Evolutionary conservation across 2,113 vertebrate species (phyloP), one percentile per base, ranked within the genome.

Genomic region (Actenoides lindsayi): DNA sequence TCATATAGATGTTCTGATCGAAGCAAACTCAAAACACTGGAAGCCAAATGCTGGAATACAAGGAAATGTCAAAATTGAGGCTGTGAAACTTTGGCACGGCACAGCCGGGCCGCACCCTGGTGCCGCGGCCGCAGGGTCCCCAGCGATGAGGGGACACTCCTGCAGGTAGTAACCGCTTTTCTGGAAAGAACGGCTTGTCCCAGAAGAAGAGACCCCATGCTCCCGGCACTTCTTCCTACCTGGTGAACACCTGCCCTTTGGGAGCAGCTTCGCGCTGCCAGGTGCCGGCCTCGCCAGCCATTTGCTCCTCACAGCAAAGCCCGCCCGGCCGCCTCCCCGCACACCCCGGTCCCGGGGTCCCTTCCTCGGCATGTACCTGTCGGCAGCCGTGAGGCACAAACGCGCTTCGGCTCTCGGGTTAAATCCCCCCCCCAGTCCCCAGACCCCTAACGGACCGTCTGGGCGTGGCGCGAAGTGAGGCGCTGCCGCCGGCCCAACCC

Each of bases 91-190:
- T 65, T 2, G 5, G 2, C 2, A 0, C 7, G 59, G 71, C 50
- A 20, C n/a, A 35, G 9, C 41, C 42, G 15, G 10, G 2, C 6
- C 1, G 8, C 3, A 27, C 17, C n/a, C 21, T 37, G 6, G 19
- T 1, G 6, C 75, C 42, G 0, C 4, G 16, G 9, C 28, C 16
- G 5, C 2, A 12, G 28, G 0, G 30, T 56, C 28, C 37, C 46
- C 30, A 33, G 31, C 25, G 19, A 23, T 0, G 11, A 80, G 50
- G 35, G 3, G 6, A 24, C 2, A 12, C 48, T 83, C 51, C 31
- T 8, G 14, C 31, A 33, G 39, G 67, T 20, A 64, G 20, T 10
- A 53, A 23, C 28, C 2, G 8, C 62, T 25, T 31, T 63, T 31
- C 57, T 16, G 21, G 31, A 37, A 76, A 51, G 1, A 13, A 13